phyloP scores from a whole-genome alignment of 2,113 vertebrate genomes.

The Indicator indicator region DNA sequence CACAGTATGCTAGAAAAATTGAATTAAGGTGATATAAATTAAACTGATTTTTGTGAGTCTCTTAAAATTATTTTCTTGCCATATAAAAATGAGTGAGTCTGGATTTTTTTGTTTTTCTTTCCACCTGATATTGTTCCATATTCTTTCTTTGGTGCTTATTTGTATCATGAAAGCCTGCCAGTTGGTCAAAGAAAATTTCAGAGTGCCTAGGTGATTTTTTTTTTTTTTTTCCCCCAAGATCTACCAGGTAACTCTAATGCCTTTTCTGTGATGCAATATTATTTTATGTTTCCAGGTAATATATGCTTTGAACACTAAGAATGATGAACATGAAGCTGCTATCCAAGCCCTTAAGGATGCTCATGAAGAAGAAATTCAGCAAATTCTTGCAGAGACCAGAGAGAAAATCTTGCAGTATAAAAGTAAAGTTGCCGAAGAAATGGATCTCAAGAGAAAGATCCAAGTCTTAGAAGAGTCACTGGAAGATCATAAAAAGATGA shows the following conservation, averaged over 20 bases:
- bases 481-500: slow-evolving; percentile 95
- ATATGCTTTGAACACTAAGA: slow-evolving; percentile 99
- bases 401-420: slow-evolving; percentile 97
- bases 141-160: background rate
- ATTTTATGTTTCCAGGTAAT: slow-evolving; percentile 86
- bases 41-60: background rate
- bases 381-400: slow-evolving; percentile 95
- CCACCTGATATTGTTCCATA: background rate
- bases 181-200: background rate
- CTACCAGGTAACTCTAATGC: background rate
- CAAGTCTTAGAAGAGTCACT: slow-evolving; percentile 94
- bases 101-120: background rate
- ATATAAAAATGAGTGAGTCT: background rate
- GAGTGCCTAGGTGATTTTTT: background rate
- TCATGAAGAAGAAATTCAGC: slow-evolving; percentile 98
- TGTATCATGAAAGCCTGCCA: background rate
- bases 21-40: background rate
- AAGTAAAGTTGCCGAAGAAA: slow-evolving; percentile 92
- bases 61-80: background rate
- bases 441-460: slow-evolving; percentile 92
- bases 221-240: background rate
- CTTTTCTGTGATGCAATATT: background rate
- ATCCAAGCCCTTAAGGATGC: slow-evolving; percentile 97
- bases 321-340: slow-evolving; percentile 96
- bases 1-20: background rate